Percentiles rank a stretch among this genome's conserved stretches.
phyloP scores from a whole-genome alignment of 1,140 invertebrate species.

The Manduca sexta region DNA sequence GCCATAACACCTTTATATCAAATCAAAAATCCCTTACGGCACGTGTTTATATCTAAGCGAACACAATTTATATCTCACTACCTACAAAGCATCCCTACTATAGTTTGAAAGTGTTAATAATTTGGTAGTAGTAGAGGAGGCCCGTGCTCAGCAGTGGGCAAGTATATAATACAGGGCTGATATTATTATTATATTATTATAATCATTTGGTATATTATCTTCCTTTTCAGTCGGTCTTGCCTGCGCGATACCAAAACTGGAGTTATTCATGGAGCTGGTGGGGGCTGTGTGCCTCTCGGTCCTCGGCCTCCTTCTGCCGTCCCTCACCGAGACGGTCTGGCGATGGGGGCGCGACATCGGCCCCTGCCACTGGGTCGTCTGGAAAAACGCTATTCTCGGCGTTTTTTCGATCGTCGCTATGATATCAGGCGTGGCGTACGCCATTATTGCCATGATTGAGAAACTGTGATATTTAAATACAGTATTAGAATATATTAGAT shows the following conservation, averaged over 20 bases:
- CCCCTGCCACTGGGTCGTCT: constrained; percentile 75
- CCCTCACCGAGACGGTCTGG: constrained; percentile 85
- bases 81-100: no score
- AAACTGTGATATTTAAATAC: constrained; percentile 38
- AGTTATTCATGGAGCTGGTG: constrained; percentile 90
- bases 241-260: constrained; percentile 83
- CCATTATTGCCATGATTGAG: constrained; percentile 63
- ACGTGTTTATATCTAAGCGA: no score
- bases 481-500: constrained; percentile 4
- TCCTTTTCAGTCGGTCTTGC: constrained; percentile 81
- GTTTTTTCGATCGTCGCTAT: constrained; percentile 78
- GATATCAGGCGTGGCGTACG: constrained; percentile 78
- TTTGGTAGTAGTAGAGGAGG: no score
- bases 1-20: no score
- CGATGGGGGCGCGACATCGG: constrained; percentile 78
- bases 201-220: constrained; percentile 3
- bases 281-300: constrained; percentile 90
- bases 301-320: constrained; percentile 87
- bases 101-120: no score
- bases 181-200: no score
- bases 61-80: no score
- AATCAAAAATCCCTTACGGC: no score
- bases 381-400: constrained; percentile 78
- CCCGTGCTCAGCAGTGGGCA: no score
- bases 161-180: no score